These are phyloP conservation scores for Notodonta ziczac DNA, from an alignment of 2,888 invertebrate species.

Conservation along the genomic window DNA sequence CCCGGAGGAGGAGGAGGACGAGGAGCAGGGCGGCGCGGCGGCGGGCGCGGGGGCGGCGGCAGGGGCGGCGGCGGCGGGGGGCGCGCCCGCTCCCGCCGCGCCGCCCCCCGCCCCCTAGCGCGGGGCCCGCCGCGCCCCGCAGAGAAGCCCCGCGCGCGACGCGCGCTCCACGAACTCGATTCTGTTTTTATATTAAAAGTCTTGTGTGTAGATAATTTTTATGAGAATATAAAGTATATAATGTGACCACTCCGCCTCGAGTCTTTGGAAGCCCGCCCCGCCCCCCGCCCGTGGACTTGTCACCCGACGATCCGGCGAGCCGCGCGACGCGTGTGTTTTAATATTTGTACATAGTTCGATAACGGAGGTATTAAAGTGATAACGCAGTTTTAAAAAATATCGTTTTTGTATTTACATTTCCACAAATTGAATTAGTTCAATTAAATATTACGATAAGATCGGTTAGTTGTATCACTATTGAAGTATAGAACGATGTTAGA, in stretches of 20 bases:
- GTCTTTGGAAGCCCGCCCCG: constrained; percentile 54
- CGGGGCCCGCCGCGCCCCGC: constrained; percentile 29
- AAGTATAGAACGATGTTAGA: constrained; percentile 32
- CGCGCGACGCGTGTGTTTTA: constrained; percentile 23
- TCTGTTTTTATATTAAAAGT: constrained; percentile 79
- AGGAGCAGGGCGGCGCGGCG: constrained; percentile 71
- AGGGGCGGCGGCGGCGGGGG: constrained; percentile 63
- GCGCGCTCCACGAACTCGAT: constrained; percentile 55
- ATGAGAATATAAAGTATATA: constrained; percentile 83
- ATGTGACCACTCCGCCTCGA: constrained; percentile 75
- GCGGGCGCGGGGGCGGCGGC: constrained; percentile 58
- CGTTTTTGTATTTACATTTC: constrained; percentile 60
- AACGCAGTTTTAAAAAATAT: constrained; percentile 71
- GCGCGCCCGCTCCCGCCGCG: constrained; percentile 22
- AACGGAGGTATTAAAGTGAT: constrained; percentile 62
- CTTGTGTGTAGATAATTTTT: constrained; percentile 84
- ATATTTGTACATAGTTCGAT: constrained; percentile 42
- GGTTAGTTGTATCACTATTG: constrained; percentile 34
- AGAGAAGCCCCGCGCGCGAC: constrained; percentile 27
- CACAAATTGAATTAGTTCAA: constrained; percentile 16
- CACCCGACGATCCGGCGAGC: constrained; percentile 21
- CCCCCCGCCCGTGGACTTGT: constrained; percentile 26
- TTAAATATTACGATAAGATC: constrained; percentile 33
- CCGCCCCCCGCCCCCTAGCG: constrained; percentile 55
- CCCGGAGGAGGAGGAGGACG: constrained; percentile 91